Evolutionary conservation across 2,888 invertebrate genomes (phyloP).

Genomic region (Chironomus tentans): DNA sequence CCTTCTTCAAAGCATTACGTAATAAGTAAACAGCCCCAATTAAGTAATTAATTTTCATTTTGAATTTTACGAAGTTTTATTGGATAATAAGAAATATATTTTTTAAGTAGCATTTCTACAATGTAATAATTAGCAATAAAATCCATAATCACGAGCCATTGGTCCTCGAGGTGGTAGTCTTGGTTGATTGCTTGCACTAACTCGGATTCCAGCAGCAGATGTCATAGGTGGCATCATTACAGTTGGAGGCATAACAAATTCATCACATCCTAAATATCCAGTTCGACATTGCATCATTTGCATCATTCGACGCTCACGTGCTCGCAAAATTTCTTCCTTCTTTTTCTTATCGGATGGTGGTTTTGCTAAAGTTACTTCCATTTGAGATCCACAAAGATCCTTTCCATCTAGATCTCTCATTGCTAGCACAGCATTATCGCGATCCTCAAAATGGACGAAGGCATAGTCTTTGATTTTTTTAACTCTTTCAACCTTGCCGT

Average conservation of each 20-base stretch:
- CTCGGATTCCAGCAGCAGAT: constrained; percentile 46
- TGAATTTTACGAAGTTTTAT: no score
- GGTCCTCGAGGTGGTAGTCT: constrained; percentile 45
- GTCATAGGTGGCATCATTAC: constrained; percentile 52
- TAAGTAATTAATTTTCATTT: no score
- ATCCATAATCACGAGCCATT: constrained; percentile 76
- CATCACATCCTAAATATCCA: constrained; percentile 56
- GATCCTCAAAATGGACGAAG: constrained; percentile 97
- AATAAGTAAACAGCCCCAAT: no score
- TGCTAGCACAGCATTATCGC: constrained; percentile 90
- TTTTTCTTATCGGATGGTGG: constrained; percentile 99
- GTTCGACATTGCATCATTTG: constrained; percentile 80
- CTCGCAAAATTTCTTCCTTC: constrained; percentile 87
- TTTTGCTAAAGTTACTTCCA: constrained; percentile 88
- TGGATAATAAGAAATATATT: no score
- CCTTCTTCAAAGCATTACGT: no score
- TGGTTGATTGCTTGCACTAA: constrained; percentile 35
- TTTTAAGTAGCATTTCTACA: no score
- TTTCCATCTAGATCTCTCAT: constrained; percentile 84
- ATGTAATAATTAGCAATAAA: no score
- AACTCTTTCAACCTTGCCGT: constrained; percentile 93
- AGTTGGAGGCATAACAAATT: constrained; percentile 50
- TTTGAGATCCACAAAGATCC: constrained; percentile 79
- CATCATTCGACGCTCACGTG: constrained; percentile 87
- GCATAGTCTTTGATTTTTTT: constrained; percentile 99